Base-by-base conservation (phyloP, 1,140 invertebrate genomes). In the Charaxes varanes region DNA sequence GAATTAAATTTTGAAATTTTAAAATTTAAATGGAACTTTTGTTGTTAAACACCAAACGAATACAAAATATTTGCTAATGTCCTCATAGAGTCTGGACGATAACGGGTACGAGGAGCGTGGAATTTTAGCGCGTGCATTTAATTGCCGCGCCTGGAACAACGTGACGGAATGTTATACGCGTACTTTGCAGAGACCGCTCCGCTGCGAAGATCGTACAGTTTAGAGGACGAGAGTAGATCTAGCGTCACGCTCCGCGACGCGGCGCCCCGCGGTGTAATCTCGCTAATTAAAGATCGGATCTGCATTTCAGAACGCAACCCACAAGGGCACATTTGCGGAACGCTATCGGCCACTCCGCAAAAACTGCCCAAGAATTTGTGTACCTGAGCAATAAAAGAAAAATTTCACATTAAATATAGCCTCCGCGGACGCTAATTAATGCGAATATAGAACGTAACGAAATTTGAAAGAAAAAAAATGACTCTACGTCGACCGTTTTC, bases 241-340 rank as follows among this genome's bases (percentile, higher is more conserved):
- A 35, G 16, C 15, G 34, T 37, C 34, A 27, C 34, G 34, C 34
- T 27, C 34, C 7, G 16, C 23, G 16, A 15, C 23, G 8, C 36
- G 32, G 52, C 46, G 46, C 41, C 34, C 50, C 18, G 41, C 41
- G 33, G 44, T 31, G 31, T 59, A 54, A 58, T 62, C 52, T 59
- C 38, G 33, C 55, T 74, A 62, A 70, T 74, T 68, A 66, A 53
- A 64, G 63, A 70, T 68, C 55, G 59, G 56, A 64, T 66, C 58
- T 55, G 49, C 50, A 61, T 58, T 63, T 40, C 6, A 44, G 58
- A 60, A 62, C 46, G 58, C 49, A 61, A 54, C 26, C 50, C 37
- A 50, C 49, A 59, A 42, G 41, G 45, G 48, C 52, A 48, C 19
- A 51, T 36, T 53, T 41, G 49, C 40, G 50, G 57, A 62, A 56